Base-by-base conservation (phyloP, 2,797 vertebrate species). In the Stomatorhinus walkeri region DNA sequence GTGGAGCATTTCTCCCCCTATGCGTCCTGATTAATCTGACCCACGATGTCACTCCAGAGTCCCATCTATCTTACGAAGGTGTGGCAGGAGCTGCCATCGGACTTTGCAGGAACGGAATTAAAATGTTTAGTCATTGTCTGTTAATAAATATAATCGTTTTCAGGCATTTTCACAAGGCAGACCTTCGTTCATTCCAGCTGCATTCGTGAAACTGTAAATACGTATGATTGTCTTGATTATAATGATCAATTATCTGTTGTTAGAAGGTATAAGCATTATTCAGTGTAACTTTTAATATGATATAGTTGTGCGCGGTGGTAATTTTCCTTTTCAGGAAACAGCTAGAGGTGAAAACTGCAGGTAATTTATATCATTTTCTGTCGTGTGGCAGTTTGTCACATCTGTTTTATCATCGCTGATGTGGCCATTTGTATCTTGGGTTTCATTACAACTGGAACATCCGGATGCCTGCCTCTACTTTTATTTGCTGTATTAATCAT, bases 401-500 rank as follows among this genome's bases (percentile, higher is more conserved):
- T 51, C 83, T 85, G 83, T 51, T 85, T 51, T 52, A 51, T 85
- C 46, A 51, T 51, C 49, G 46, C 46, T 51, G 46, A 85, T 52
- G 49, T 52, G 46, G 22, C 46, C 22, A 52, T 85, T 85, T 85
- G 43, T 48, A 48, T 85, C 46, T 85, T 32, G 43, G 83, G 83
- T 85, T 85, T 85, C 83, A 85, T 85, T 51, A 51, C 83, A 51
- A 28, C 83, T 24, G 46, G 83, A 85, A 52, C 46, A 51, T 85
- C 83, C 22, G 83, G 83, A 85, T 49, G 46, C 83, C 46, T 24
- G 46, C 46, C 22, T 85, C 24, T 52, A 24, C 24, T 79, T 79
- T 79, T 79, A 79, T 79, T 79, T 79, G 19, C 72, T 79, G 72
- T 79, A 79, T 79, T 79, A 79, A 79, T 79, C 72, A 79, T 79